phyloP scores from a whole-genome alignment of 2,888 invertebrate genomes.

The Leistus spinibarbis region DNA sequence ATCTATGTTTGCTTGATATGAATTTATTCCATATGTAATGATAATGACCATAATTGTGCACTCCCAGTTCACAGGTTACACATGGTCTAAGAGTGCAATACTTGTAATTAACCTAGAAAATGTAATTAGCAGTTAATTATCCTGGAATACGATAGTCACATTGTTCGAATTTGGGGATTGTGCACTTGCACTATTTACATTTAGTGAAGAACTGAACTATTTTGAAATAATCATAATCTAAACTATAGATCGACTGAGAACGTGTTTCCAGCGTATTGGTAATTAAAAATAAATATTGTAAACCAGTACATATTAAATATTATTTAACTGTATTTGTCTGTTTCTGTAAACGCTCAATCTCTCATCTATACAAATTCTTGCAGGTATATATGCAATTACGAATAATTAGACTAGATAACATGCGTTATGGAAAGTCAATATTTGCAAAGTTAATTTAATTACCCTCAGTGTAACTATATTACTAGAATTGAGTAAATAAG shows the following conservation, averaged over 20 bases:
- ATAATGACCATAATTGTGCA: conserved; percentile 27
- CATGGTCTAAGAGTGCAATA: conserved; percentile 23
- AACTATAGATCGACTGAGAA: no score
- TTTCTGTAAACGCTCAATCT: no score
- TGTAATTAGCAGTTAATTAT: conserved; percentile 33
- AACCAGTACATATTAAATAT: no score
- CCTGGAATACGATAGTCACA: conserved; percentile 28
- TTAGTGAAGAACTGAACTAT: no score
- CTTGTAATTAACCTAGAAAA: conserved; percentile 35
- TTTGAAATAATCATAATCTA: no score
- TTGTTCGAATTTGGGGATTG: conserved; percentile 8
- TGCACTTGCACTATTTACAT: neutral
- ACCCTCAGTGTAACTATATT: neutral
- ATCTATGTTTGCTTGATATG: neutral
- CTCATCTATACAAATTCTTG: neutral
- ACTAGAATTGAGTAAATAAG: neutral
- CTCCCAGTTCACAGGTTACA: conserved; percentile 19
- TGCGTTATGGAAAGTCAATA: neutral
- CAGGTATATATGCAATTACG: neutral
- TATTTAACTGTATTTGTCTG: no score
- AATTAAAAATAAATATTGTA: no score
- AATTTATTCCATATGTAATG: conserved; percentile 18
- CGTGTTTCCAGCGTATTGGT: no score
- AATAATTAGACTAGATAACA: neutral
- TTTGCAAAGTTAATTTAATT: neutral